phyloP scores from a whole-genome alignment of 2,797 vertebrate genomes.

The Bradypus variegatus region DNA sequence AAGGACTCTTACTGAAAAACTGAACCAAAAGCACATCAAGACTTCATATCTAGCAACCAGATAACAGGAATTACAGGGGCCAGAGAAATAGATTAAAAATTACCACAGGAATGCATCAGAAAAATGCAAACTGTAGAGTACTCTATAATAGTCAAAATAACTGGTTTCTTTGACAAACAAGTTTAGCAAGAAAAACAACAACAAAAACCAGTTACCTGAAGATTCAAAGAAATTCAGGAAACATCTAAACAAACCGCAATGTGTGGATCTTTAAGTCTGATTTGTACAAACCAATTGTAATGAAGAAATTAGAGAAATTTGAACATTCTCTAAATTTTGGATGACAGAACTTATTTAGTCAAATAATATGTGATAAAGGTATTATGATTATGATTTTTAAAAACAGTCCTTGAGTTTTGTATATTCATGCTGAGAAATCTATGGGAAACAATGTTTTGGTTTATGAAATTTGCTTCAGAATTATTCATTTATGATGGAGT shows the following conservation, averaged over 20 bases:
- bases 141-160: not conserved
- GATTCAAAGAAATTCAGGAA: not conserved
- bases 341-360: not conserved
- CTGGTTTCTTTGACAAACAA: not conserved
- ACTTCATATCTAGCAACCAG: not conserved
- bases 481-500: not conserved
- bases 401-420: not conserved
- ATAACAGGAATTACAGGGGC: not conserved
- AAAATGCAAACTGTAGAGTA: not conserved
- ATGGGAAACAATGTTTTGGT: not conserved
- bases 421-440: not conserved
- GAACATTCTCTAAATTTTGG: not conserved
- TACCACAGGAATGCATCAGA: not conserved
- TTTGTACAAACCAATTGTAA: not conserved
- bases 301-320: not conserved
- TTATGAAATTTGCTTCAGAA: not conserved
- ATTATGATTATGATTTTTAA: not conserved
- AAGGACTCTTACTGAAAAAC: not conserved
- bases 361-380: not conserved
- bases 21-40: not conserved
- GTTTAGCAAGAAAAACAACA: not conserved
- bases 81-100: not conserved
- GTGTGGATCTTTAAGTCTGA: not conserved
- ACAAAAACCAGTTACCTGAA: not conserved
- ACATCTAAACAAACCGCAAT: not conserved